phyloP scores from a whole-genome alignment of 2,888 invertebrate species.

The Apocheima hispidaria region DNA sequence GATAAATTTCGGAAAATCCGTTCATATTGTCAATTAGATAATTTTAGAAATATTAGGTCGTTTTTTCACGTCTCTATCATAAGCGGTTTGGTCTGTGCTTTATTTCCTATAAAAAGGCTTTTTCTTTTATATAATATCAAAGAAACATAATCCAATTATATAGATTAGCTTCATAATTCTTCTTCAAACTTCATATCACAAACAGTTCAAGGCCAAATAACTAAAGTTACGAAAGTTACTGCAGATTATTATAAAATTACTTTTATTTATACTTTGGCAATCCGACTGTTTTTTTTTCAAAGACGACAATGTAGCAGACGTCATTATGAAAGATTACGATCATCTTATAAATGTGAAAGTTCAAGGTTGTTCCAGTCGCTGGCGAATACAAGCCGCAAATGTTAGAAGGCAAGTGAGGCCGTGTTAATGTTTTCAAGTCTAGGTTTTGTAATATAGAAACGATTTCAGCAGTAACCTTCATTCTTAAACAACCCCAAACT shows the following conservation, averaged over 20 bases:
- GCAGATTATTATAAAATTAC: not conserved
- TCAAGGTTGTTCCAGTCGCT: constrained; percentile 13
- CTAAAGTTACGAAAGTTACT: not conserved
- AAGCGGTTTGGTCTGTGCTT: too few relatives aligned
- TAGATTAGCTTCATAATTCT: too few relatives aligned
- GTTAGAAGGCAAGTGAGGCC: not conserved
- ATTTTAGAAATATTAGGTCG: too few relatives aligned
- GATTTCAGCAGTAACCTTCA: not conserved
- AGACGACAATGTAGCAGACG: constrained; percentile 3
- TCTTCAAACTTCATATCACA: too few relatives aligned
- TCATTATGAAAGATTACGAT: constrained; percentile 1
- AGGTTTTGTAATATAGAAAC: not conserved
- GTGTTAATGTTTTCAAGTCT: not conserved
- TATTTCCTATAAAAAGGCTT: too few relatives aligned
- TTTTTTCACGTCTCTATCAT: too few relatives aligned
- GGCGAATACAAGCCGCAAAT: constrained; percentile 9
- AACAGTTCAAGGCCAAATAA: not conserved
- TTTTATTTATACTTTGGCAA: constrained; percentile 1
- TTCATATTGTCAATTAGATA: too few relatives aligned
- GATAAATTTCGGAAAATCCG: too few relatives aligned
- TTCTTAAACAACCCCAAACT: not conserved
- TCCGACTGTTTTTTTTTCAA: not conserved
- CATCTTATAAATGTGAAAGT: constrained; percentile 14
- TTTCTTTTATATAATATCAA: too few relatives aligned
- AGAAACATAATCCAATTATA: too few relatives aligned